These are phyloP conservation scores for Subanguina moxae DNA, from an alignment of 1,140 invertebrate genomes.

Conservation along the genomic window DNA sequence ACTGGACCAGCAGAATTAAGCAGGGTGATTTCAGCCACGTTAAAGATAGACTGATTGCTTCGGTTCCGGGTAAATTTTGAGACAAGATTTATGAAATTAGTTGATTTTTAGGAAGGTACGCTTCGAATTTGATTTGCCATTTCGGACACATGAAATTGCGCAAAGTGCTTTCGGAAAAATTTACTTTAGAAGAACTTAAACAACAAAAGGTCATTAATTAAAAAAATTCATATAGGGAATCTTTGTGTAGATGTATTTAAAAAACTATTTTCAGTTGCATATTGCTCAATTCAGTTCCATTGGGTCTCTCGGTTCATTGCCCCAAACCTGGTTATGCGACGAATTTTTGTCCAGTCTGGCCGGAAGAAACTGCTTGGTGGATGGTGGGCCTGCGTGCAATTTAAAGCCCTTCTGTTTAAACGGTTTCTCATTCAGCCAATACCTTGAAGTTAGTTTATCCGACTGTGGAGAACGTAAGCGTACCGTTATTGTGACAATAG, in stretches of 20 bases:
- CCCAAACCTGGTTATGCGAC: conserved; percentile 28
- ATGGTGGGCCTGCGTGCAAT: neutral
- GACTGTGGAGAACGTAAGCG: conserved; percentile 19
- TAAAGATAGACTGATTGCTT: conserved; percentile 20
- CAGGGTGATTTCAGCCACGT: conserved; percentile 22
- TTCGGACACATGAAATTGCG: conserved; percentile 30
- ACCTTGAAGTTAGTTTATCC: conserved; percentile 29
- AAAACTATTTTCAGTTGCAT: neutral
- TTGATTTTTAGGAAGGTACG: no score
- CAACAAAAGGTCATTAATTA: conserved; percentile 3
- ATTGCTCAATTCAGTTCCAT: conserved; percentile 31
- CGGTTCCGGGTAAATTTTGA: conserved; percentile 21
- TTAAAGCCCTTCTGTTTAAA: neutral
- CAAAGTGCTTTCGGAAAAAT: conserved; percentile 13
- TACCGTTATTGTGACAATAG: no score
- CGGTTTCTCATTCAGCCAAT: conserved; percentile 16
- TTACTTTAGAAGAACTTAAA: conserved; percentile 13
- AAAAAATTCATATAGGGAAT: neutral
- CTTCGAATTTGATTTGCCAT: neutral
- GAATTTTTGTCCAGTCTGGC: conserved; percentile 30
- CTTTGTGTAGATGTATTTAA: neutral
- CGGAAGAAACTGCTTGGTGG: conserved; percentile 10
- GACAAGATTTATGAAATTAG: neutral
- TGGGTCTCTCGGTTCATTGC: conserved; percentile 18
- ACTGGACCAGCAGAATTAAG: conserved; percentile 21